These are phyloP conservation scores for Lanius ludovicianus DNA, from an alignment of 2,113 vertebrate species.

Conservation along the genomic window DNA sequence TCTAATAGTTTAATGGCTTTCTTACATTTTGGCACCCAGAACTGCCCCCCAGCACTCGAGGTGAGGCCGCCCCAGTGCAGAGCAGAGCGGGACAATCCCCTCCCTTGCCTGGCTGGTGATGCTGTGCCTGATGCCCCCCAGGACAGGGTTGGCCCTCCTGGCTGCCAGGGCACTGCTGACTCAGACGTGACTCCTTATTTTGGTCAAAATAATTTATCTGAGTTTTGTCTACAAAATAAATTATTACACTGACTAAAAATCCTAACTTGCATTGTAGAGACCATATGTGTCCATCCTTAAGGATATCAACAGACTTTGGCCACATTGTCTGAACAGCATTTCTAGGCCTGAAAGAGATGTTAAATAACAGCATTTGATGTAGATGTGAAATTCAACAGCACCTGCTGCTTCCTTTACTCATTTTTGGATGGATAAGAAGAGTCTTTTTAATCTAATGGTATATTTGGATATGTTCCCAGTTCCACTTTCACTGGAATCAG, in stretches of 20 bases:
- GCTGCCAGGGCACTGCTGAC: background rate
- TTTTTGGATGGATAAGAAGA: background rate
- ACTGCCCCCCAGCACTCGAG: accelerated
- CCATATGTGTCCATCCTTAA: background rate
- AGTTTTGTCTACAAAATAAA: background rate
- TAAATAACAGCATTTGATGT: background rate
- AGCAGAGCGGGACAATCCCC: accelerated
- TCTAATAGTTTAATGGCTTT: background rate
- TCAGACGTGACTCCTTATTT: background rate
- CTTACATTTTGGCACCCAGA: background rate
- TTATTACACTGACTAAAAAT: background rate
- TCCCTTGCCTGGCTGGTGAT: accelerated
- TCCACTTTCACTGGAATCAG: background rate
- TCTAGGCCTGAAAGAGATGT: background rate
- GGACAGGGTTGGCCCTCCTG: background rate
- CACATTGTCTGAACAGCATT: background rate
- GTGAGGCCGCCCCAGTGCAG: accelerated
- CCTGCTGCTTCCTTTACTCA: background rate
- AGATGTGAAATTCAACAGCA: background rate
- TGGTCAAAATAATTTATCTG: background rate
- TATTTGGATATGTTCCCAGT: background rate
- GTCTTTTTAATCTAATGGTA: background rate
- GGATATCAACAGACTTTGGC: background rate
- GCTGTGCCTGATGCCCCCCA: background rate
- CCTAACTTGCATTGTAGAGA: background rate